Conservation (phyloP, 2,888 invertebrate species). For the Acholoe squamosa region DNA sequence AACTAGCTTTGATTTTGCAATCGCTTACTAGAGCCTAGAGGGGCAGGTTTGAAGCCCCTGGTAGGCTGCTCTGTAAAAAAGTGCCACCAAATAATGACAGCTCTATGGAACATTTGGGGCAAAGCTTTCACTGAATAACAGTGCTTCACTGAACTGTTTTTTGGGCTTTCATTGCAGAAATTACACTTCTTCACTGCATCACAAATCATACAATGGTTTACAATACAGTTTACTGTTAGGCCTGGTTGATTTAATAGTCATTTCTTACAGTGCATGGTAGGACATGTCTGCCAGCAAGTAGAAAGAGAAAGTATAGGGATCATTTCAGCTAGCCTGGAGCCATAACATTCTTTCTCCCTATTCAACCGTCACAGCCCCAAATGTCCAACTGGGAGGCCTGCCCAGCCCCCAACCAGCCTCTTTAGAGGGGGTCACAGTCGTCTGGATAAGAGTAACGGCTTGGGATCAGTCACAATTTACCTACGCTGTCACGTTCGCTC, state of each 20-base stretch:
- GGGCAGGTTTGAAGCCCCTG: background rate
- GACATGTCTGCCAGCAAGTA: background rate
- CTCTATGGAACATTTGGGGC: too few relatives aligned
- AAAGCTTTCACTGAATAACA: too few relatives aligned
- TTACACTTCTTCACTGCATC: too few relatives aligned
- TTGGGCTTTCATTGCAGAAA: too few relatives aligned
- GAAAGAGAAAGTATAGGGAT: slow-evolving; percentile 18
- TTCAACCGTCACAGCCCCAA: background rate
- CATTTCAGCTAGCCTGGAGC: background rate
- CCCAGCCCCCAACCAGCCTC: background rate
- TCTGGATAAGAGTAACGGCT: background rate
- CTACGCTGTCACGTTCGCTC: background rate
- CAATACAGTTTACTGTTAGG: too few relatives aligned
- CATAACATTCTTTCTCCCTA: background rate
- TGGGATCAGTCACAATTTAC: background rate
- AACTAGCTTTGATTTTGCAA: slow-evolving; percentile 3
- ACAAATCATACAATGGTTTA: too few relatives aligned
- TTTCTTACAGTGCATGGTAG: background rate
- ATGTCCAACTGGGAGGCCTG: background rate
- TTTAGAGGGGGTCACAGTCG: too few relatives aligned
- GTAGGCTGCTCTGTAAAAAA: too few relatives aligned
- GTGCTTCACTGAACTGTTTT: too few relatives aligned
- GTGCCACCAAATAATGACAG: too few relatives aligned
- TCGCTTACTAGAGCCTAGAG: background rate
- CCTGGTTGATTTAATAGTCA: too few relatives aligned